Conservation (phyloP, 2,888 invertebrate genomes). For the Meteorus cinctellus region DNA sequence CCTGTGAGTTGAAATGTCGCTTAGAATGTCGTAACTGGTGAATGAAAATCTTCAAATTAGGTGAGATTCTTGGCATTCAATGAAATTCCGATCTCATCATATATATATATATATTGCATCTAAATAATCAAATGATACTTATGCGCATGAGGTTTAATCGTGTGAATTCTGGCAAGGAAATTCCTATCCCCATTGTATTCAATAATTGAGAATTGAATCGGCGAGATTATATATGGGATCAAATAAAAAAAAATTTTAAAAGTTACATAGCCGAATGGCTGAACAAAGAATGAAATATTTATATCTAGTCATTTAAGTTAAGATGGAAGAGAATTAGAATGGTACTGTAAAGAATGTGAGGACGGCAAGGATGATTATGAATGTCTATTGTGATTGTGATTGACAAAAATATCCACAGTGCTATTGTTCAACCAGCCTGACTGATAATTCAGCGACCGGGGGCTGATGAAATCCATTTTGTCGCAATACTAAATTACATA, state of each 20-base stretch:
- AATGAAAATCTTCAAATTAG: constrained; percentile 36
- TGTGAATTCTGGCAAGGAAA: constrained; percentile 67
- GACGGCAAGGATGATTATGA: constrained; percentile 32
- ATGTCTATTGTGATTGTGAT: constrained; percentile 33
- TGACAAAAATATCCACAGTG: constrained; percentile 56
- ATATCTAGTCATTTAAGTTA: constrained; percentile 71
- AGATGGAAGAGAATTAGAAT: constrained; percentile 44
- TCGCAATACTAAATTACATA: constrained; percentile 28
- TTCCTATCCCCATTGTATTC: constrained; percentile 60
- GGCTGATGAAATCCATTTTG: constrained; percentile 4
- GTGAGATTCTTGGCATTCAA: constrained; percentile 61
- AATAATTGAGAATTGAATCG: constrained; percentile 55
- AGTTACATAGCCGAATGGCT: constrained; percentile 67
- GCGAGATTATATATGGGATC: constrained; percentile 68
- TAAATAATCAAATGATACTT: constrained; percentile 44
- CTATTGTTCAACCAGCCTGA: constrained; percentile 66
- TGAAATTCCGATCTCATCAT: constrained; percentile 67
- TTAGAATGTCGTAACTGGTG: constrained; percentile 20
- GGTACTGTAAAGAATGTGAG: constrained; percentile 51
- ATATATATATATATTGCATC: constrained; percentile 32
- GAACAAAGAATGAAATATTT: constrained; percentile 49
- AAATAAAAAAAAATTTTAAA: constrained; percentile 58
- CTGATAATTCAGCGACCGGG: constrained; percentile 55
- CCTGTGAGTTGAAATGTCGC: background rate
- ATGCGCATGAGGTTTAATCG: constrained; percentile 29